Base-by-base conservation (phyloP, 2,888 invertebrate species). In the Chaetogeoica ovagalla region DNA sequence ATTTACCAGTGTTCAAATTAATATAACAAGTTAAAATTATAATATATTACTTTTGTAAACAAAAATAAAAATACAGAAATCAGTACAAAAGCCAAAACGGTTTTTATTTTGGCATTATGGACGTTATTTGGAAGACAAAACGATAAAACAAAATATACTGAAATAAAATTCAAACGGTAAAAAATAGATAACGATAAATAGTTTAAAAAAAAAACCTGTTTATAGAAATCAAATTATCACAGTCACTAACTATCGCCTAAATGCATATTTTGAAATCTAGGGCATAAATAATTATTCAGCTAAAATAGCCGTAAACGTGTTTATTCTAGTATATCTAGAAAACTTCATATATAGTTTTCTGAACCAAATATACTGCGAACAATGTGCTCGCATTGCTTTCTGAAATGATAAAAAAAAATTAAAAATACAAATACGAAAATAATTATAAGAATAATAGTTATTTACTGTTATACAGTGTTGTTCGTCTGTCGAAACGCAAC, bases 321-420 rank as follows among this genome's bases (percentile, higher is more conserved):
- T 98, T 82, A 98, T 92, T 83, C 94, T 89, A 88, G 95, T 92
- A 86, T 97, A 98, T 77, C 96, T 90, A 19, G 97, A 97, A 87
- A 96, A 94, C 63, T 90, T 85, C 84, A 98, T 91, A 85, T 97
- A 98, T 6, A 98, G 88, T 85, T 91, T 90, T 81, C 98, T 90
- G 87, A 95, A 98, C 98, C 98, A 99, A 60, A 95, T 91, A 88
- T 95, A 91, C 87, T 99, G 98, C n/a, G 96, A 95, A 83, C 89
- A 87, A 86, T 98, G 97, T 79, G 90, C 90, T 83, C 89, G 89
- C 96, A 98, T 97, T 6, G 97, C 96, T 83, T 89, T 87, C 86
- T 92, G 85, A 82, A 87, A 86, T 1, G 13, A 13, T 15, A 15
- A 55, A 59, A 68, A 48, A 69, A 81, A 8, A 60, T 30, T 57